phyloP scores from a whole-genome alignment of 2,113 vertebrate genomes.

The Hystrix brachyura region DNA sequence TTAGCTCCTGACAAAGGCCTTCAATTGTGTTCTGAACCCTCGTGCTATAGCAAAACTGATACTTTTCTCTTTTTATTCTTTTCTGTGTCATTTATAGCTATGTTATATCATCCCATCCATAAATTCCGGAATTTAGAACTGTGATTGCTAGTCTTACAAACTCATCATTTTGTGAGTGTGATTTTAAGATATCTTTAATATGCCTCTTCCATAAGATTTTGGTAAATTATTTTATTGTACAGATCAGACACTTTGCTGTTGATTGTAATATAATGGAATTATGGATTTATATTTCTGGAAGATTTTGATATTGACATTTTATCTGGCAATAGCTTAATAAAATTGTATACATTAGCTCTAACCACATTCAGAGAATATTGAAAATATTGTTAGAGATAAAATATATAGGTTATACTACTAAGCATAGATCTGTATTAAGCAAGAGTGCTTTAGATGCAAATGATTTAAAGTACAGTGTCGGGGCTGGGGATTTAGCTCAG shows the following conservation, averaged over 20 bases:
- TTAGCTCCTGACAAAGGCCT: not conserved
- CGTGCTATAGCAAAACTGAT: not conserved
- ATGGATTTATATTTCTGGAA: not conserved
- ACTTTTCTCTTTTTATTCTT: not conserved
- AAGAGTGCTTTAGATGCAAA: not conserved
- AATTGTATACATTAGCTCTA: not conserved
- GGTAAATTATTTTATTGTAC: not conserved
- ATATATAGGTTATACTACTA: not conserved
- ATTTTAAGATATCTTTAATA: not conserved
- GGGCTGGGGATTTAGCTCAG: too few species aligned
- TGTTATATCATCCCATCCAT: not conserved
- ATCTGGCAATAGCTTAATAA: not conserved
- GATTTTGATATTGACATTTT: constrained; percentile 31
- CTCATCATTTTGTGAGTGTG: not conserved
- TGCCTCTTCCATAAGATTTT: not conserved
- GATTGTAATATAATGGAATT: not conserved
- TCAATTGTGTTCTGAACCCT: not conserved
- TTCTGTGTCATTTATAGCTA: not conserved
- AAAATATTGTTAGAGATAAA: not conserved
- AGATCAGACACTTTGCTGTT: not conserved
- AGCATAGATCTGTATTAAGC: not conserved
- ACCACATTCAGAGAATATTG: not conserved
- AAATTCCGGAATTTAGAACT: not conserved
- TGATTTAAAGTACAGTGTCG: not conserved
- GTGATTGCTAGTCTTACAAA: not conserved